Evolutionary conservation across 2,113 vertebrate species (phyloP).

Genomic region (Podarcis muralis): DNA sequence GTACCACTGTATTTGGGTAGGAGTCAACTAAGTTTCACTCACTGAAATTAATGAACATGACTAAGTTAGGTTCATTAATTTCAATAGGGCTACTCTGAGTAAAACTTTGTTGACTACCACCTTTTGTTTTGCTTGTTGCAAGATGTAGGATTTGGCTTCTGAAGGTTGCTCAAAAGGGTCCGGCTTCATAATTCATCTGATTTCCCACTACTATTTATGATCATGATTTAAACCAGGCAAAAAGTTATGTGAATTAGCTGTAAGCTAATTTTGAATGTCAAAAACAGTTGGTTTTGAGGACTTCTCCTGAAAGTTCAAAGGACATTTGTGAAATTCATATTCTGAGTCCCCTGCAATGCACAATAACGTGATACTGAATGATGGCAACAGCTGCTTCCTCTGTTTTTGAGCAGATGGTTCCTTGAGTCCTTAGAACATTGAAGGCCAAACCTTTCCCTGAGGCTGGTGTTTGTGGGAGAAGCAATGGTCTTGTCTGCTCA

Average conservation of each 20-base stretch:
- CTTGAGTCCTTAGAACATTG: background rate
- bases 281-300: background rate
- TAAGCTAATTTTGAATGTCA: background rate
- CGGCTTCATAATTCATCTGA: background rate
- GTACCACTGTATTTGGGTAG: too few relatives aligned
- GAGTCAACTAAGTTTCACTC: too few relatives aligned
- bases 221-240: background rate
- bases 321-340: background rate
- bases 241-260: background rate
- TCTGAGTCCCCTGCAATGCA: background rate
- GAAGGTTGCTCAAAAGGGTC: background rate
- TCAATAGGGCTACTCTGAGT: too few relatives aligned
- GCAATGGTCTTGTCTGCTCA: background rate
- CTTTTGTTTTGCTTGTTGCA: background rate
- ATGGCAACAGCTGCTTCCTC: background rate
- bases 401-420: background rate
- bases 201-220: background rate
- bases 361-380: background rate
- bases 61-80: too few relatives aligned
- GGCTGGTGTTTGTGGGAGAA: background rate
- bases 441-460: background rate
- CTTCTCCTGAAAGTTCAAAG: background rate
- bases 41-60: too few relatives aligned
- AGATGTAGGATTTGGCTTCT: background rate
- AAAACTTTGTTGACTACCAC: too few relatives aligned